Base-by-base conservation (phyloP, 2,888 invertebrate genomes). In the Tetragnatha montana region DNA sequence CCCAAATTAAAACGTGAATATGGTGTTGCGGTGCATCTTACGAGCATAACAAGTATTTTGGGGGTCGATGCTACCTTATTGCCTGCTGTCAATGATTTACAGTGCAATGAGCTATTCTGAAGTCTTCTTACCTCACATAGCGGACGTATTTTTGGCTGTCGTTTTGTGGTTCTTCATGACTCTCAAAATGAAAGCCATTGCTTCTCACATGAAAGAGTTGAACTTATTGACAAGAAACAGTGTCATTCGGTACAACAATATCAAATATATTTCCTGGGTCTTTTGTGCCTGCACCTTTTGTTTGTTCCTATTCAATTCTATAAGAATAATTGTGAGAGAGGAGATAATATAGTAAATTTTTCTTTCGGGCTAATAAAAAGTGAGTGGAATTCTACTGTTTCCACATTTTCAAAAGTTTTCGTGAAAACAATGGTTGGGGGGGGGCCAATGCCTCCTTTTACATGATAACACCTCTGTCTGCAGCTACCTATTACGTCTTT, bases 151-250 rank as follows among this genome's bases (percentile, higher is more conserved):
- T 22, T 47, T 83, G 19, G 6, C 47, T 10, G 10, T 49, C 69
- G 17, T 74, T 82, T 74, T 82, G 51, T 74, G 50, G 10, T 60
- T 60, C 10, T 83, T 17, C n/a, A n/a, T n/a, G n/a, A n/a, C n/a
- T n/a, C n/a, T n/a, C n/a, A n/a, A n/a, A n/a, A n/a, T n/a, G n/a
- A n/a, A n/a, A 60, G 10, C 21, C 6, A 60, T 79, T 6, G 22
- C 14, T 6, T 14, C 22, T 17, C 22, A 21, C 10, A 60, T 79
- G 10, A 4, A 14, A 17, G 8, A 68, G 68, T 8, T 60, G 10
- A 8, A 51, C 6, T 19, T 10, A 17, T 7, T n/a, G 7, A 2
- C 51, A n/a, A 6, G 14, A 50, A 0, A n/a, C 12, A 51, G 14
- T 1, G 10, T 51, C 14, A 12, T 51, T 51, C 10, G 17, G 12